phyloP scores from a whole-genome alignment of 2,797 vertebrate genomes.

The Petrocephalus schoutedeni region DNA sequence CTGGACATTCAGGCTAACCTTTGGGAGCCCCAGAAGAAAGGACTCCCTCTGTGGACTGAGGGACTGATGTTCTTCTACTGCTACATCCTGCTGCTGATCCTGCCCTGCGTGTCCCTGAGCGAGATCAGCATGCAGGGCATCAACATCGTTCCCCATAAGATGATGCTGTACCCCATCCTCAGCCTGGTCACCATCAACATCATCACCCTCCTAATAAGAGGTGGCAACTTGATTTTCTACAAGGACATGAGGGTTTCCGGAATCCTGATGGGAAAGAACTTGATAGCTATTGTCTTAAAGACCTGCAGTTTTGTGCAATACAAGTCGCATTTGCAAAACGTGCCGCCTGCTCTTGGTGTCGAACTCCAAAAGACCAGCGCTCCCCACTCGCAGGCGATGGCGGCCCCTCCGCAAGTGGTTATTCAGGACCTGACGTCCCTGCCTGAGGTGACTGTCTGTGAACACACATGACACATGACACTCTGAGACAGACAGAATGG shows the following conservation, averaged over 20 bases:
- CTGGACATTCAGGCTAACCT: conserved; percentile 82
- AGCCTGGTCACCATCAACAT: conserved; percentile 75
- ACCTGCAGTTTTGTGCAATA: conserved; percentile 75
- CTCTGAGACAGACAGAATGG: too few relatives aligned
- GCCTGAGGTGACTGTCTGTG: conserved; percentile 37
- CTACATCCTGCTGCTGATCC: conserved; percentile 72
- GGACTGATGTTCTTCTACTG: conserved; percentile 80
- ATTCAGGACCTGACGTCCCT: conserved; percentile 38
- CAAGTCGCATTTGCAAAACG: conserved; percentile 65
- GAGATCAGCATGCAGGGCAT: conserved; percentile 82
- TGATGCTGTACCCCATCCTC: conserved; percentile 77
- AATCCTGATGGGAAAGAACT: conserved; percentile 78
- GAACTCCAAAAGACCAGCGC: conserved; percentile 23
- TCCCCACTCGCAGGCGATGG: conserved; percentile 26
- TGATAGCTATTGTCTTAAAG: conserved; percentile 71
- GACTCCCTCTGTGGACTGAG: conserved; percentile 69
- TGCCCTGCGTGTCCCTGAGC: conserved; percentile 69
- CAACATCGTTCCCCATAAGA: conserved; percentile 71
- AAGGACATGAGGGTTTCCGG: conserved; percentile 69
- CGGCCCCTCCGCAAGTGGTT: conserved; percentile 25
- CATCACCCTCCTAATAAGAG: conserved; percentile 73
- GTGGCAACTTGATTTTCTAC: conserved; percentile 77
- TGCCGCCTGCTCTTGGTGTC: background rate
- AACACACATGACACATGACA: conserved; percentile 39
- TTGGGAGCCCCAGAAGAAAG: conserved; percentile 79